Evolutionary conservation across 2,113 vertebrate species (phyloP).

Genomic region (Piprites chloris): DNA sequence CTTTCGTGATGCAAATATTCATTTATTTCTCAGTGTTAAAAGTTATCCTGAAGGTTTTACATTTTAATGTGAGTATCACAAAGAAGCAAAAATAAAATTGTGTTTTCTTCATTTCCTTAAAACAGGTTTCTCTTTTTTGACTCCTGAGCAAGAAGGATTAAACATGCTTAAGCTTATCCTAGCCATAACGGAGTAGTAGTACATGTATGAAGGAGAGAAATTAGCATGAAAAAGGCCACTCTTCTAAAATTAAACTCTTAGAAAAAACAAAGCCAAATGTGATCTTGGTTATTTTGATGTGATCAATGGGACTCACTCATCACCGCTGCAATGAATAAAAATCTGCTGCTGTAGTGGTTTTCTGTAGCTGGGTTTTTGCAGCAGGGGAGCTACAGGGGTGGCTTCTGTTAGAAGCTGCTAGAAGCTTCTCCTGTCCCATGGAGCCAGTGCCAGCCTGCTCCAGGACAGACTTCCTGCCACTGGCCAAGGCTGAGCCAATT

Average conservation of each 20-base stretch:
- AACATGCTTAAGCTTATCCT: background rate
- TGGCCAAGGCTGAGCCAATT: too few relatives aligned
- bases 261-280: background rate
- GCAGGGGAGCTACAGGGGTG: too few relatives aligned
- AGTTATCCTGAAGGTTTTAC: background rate
- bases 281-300: background rate
- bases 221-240: background rate
- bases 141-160: background rate
- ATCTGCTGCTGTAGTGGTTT: background rate
- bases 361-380: too few relatives aligned
- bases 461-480: too few relatives aligned
- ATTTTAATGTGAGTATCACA: background rate
- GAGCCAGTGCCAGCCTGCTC: too few relatives aligned
- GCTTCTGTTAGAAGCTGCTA: too few relatives aligned
- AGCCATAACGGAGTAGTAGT: background rate
- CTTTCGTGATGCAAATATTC: background rate
- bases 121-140: background rate
- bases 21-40: background rate
- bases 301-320: background rate
- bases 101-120: background rate
- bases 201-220: background rate
- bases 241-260: background rate
- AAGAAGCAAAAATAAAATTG: background rate
- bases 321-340: background rate
- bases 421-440: too few relatives aligned